Evolutionary conservation across 2,797 vertebrate species (phyloP).

Genomic region (Anguilla obscura): DNA sequence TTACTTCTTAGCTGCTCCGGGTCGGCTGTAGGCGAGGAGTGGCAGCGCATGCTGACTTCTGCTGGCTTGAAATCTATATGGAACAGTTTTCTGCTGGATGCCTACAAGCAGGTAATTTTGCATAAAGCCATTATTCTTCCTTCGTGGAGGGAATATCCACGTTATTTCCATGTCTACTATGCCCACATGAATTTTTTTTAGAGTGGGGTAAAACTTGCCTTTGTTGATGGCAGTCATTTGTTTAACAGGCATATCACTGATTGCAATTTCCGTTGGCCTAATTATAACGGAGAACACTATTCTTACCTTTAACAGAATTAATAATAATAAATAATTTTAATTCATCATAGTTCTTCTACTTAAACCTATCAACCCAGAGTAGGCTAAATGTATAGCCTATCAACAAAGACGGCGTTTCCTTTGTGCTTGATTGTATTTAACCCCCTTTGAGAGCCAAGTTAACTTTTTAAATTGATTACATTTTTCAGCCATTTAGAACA

Average conservation of each 20-base stretch:
- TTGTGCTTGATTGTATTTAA: background rate
- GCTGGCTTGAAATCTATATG: constrained; percentile 92
- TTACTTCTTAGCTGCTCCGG: constrained; percentile 82
- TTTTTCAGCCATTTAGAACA: background rate
- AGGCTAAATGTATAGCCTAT: background rate
- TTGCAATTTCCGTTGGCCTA: background rate
- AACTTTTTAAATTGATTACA: background rate
- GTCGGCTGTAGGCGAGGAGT: constrained; percentile 75
- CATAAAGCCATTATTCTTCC: background rate
- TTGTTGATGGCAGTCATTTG: background rate
- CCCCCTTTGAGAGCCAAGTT: background rate
- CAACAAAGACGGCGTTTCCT: background rate
- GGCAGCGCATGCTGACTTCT: constrained; percentile 93
- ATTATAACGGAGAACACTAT: background rate
- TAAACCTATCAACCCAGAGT: background rate
- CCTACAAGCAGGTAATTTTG: constrained; percentile 87
- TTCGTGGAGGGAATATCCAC: background rate
- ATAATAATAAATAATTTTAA: background rate
- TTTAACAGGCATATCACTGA: background rate
- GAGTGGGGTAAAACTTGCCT: background rate
- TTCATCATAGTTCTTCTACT: background rate
- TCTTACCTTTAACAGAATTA: background rate
- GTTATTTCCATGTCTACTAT: background rate
- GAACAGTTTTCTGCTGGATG: constrained; percentile 95
- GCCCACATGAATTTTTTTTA: background rate